Evolutionary conservation across 1,140 invertebrate genomes (phyloP).

Genomic region (Drosophila ohnishii): DNA sequence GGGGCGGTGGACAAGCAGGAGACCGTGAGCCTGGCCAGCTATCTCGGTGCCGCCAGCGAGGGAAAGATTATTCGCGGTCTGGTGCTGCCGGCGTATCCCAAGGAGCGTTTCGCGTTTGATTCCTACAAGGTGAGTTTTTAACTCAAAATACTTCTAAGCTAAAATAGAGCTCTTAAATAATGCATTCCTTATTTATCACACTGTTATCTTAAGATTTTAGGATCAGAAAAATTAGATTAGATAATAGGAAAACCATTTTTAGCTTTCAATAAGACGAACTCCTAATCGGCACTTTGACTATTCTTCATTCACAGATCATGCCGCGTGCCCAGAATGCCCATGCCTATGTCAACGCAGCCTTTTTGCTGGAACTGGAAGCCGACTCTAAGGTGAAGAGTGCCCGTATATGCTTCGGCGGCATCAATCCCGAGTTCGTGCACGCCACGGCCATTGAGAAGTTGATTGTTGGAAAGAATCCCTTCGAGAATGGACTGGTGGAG

Average conservation of each 20-base stretch:
- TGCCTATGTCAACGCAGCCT: constrained; percentile 92
- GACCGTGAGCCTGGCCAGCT: constrained; percentile 55
- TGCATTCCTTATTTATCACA: neutral
- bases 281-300: neutral
- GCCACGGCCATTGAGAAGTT: constrained; percentile 88
- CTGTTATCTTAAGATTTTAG: neutral
- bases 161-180: neutral
- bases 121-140: constrained; percentile 85
- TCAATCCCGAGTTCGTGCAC: constrained; percentile 88
- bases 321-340: constrained; percentile 92
- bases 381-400: constrained; percentile 52
- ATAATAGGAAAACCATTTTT: neutral
- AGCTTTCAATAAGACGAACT: neutral
- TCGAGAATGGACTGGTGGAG: constrained; percentile 83
- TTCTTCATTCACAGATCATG: constrained; percentile 86
- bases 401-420: constrained; percentile 87
- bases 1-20: constrained; percentile 34
- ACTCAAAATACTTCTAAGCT: neutral
- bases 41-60: constrained; percentile 44
- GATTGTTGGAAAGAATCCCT: constrained; percentile 85
- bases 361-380: constrained; percentile 86
- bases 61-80: constrained; percentile 64
- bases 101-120: constrained; percentile 58
- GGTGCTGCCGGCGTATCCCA: constrained; percentile 56
- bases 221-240: constrained; percentile 4